Percentiles rank a stretch among this genome's conserved stretches.
Evolutionary conservation across 2,888 invertebrate genomes (phyloP).

Genomic region (Omphaloscelis lunosa): DNA sequence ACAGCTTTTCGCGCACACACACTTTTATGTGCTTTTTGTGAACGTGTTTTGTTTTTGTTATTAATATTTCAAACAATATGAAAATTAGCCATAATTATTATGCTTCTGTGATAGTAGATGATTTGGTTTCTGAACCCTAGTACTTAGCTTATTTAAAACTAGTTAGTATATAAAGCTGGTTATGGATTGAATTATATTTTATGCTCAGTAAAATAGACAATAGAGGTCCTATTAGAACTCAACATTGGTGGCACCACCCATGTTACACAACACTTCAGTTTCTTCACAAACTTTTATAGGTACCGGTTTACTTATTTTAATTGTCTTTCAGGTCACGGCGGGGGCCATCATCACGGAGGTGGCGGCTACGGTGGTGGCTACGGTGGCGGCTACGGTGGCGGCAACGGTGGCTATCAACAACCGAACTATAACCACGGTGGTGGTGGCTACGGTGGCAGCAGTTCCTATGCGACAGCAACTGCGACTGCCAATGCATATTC

Average conservation of each 20-base stretch:
- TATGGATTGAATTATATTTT: background rate
- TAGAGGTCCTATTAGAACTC: background rate
- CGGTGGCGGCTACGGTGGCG: constrained; percentile 55
- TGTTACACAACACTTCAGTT: background rate
- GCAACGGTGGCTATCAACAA: constrained; percentile 46
- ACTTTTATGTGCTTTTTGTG: constrained; percentile 33
- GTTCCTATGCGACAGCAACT: constrained; percentile 72
- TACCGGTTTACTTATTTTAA: constrained; percentile 5
- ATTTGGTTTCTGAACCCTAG: background rate
- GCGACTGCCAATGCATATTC: constrained; percentile 52
- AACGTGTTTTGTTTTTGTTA: constrained; percentile 24
- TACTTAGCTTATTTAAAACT: background rate
- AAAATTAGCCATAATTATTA: constrained; percentile 3
- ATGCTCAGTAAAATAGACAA: background rate
- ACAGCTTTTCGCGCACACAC: constrained; percentile 55
- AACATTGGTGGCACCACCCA: background rate
- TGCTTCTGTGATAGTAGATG: constrained; percentile 5
- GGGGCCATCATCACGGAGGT: constrained; percentile 41
- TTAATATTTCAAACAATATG: background rate
- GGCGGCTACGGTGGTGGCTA: constrained; percentile 55
- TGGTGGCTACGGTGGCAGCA: constrained; percentile 48
- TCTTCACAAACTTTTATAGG: background rate
- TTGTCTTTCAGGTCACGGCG: constrained; percentile 30
- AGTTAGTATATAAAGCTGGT: background rate
- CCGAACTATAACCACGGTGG: constrained; percentile 37